Conservation (phyloP, 2,113 vertebrate genomes). For the Grammomys dolichurus region DNA sequence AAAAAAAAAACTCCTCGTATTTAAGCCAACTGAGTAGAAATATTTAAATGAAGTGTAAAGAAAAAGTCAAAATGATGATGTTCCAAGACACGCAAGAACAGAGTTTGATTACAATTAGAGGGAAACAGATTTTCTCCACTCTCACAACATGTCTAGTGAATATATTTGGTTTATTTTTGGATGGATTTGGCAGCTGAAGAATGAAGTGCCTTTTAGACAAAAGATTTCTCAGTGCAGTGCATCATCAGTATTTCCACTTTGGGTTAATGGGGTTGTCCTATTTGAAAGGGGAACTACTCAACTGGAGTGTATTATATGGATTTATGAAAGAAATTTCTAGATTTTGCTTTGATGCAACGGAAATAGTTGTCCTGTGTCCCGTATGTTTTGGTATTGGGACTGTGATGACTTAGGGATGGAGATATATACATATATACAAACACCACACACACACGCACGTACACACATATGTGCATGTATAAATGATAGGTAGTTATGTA, state of each 20-base stretch:
- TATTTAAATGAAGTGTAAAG: conserved; percentile 59
- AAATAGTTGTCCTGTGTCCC: background rate
- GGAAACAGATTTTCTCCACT: conserved; percentile 32
- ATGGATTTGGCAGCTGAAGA: conserved; percentile 43
- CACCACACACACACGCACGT: no score
- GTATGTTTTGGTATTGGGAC: background rate
- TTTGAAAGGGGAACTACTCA: conserved; percentile 24
- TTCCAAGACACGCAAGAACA: conserved; percentile 23
- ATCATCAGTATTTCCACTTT: conserved; percentile 6
- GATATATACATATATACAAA: background rate
- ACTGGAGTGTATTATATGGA: background rate
- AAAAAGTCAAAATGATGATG: conserved; percentile 8
- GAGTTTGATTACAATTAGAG: conserved; percentile 57
- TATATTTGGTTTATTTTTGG: conserved; percentile 49
- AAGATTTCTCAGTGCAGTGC: background rate
- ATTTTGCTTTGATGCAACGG: background rate
- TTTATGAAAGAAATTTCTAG: conserved; percentile 26
- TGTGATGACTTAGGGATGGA: background rate
- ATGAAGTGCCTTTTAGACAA: conserved; percentile 34
- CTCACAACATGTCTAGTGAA: conserved; percentile 4
- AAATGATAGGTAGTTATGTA: background rate
- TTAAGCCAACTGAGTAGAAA: conserved; percentile 64
- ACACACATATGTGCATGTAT: no score
- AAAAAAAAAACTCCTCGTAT: conserved; percentile 45
- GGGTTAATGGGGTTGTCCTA: background rate